Percentiles rank a stretch among this genome's conserved stretches.
phyloP scores from a whole-genome alignment of 2,113 vertebrate species.

The Leucoraja erinaceus region DNA sequence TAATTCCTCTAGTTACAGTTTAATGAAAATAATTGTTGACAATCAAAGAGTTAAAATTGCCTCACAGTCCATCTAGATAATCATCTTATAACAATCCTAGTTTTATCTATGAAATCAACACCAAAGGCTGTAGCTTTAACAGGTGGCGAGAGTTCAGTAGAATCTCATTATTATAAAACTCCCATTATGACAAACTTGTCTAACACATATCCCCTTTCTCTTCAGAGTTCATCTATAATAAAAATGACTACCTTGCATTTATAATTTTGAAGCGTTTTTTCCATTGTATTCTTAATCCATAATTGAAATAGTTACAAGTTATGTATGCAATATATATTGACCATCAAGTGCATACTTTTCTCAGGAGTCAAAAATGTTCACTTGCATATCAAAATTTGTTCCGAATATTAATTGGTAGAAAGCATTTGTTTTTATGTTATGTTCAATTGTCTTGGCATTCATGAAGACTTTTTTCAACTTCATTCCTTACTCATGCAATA shows the following conservation, averaged over 20 bases:
- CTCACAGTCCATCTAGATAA: constrained; percentile 10
- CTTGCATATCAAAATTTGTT: not conserved
- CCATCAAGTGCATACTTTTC: not conserved
- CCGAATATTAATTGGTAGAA: not conserved
- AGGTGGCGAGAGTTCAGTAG: constrained; percentile 14
- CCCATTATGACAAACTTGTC: not conserved
- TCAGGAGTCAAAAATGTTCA: not conserved
- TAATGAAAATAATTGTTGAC: constrained; percentile 15
- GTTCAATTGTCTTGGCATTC: not conserved
- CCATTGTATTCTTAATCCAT: not conserved
- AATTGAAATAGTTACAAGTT: not conserved
- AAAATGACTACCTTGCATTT: not conserved
- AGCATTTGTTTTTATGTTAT: not conserved
- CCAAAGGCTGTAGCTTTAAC: constrained; percentile 28
- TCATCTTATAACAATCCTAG: constrained; percentile 12
- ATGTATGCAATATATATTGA: not conserved
- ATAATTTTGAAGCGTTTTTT: not conserved
- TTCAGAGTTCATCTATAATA: not conserved
- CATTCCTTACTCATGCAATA: not conserved
- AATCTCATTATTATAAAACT: constrained; percentile 26
- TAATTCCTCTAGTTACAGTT: constrained; percentile 1
- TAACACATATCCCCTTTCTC: not conserved
- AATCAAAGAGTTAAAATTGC: constrained; percentile 26
- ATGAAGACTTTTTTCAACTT: not conserved
- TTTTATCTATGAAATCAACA: constrained; percentile 22